These are phyloP conservation scores for Diadumene lineata DNA, from an alignment of 92 coral and sea anemone species.

Conservation along the genomic window DNA sequence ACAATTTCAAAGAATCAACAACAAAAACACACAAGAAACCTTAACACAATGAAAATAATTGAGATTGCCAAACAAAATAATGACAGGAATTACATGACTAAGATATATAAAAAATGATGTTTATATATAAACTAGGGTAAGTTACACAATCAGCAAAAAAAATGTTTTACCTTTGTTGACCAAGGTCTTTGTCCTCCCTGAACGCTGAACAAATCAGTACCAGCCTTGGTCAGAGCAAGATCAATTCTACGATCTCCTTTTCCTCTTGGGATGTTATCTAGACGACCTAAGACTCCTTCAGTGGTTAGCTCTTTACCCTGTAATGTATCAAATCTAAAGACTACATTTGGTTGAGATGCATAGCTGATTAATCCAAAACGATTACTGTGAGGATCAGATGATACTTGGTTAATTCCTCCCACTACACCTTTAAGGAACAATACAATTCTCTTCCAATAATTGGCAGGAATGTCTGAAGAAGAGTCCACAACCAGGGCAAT, in stretches of 20 bases:
- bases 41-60: too few relatives aligned
- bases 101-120: too few relatives aligned
- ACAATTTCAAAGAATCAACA: too few relatives aligned
- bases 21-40: too few relatives aligned
- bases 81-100: too few relatives aligned
- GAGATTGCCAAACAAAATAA: too few relatives aligned
- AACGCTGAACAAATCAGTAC: slow-evolving; percentile 44
- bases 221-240: slow-evolving; percentile 40
- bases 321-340: slow-evolving; percentile 16
- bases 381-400: slow-evolving; percentile 30
- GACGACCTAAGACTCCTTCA: neutral
- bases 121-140: too few relatives aligned
- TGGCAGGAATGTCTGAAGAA: slow-evolving; percentile 13
- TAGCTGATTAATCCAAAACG: slow-evolving; percentile 45
- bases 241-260: slow-evolving; percentile 53
- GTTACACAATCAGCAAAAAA: neutral
- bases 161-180: slow-evolving; percentile 46
- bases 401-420: slow-evolving; percentile 14
- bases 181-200: slow-evolving; percentile 56
- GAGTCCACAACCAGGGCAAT: slow-evolving; percentile 32
- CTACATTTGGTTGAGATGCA: slow-evolving; percentile 8
- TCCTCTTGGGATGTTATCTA: slow-evolving; percentile 15
- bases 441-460: slow-evolving; percentile 23
- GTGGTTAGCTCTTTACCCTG: slow-evolving; percentile 19
- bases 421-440: slow-evolving; percentile 30